Base-by-base conservation (phyloP, 2,888 invertebrate genomes). In the Ceriagrion tenellum region DNA sequence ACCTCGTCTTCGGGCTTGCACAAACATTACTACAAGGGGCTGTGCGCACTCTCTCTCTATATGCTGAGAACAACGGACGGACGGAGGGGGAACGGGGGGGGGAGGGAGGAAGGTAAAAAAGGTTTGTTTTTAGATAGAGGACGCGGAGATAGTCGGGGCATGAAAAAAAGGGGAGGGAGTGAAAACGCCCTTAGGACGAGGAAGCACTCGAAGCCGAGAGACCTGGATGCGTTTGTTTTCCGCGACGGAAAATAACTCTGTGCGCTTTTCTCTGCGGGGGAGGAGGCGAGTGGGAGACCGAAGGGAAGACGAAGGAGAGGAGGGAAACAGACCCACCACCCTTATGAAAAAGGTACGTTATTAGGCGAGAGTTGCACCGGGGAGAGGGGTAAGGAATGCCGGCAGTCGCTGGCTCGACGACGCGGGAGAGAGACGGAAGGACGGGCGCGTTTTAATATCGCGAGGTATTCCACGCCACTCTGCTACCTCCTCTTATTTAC, bases 401-500 rank as follows among this genome's bases (percentile, higher is more conserved):
- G 35, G 35, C 16, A 30, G 69, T 81, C 18, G 81, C 35, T 12
- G 81, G n/a, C 23, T 26, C 69, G 69, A 69, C 23, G 69, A 69
- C 69, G 69, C 26, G 26, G n/a, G n/a, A 47, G 47, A 47, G 47
- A 69, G 69, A 69, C 69, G 69, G 26, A 26, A 69, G 26, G 69
- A 63, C 63, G 63, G 63, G 63, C 63, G 63, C 69, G 69, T 69
- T 69, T 47, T 69, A 69, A 69, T 69, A 69, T 69, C 69, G 69
- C 26, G 69, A 69, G 69, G 69, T 69, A 69, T 69, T 69, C n/a
- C 69, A 69, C n/a, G 26, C n/a, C n/a, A n/a, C n/a, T n/a, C n/a
- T n/a, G n/a, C 69, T 26, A n/a, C 26, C 26, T 69, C 69, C 69
- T 26, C n/a, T 12, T n/a, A 10, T 69, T 47, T 47, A 2, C 8